Base-by-base conservation (phyloP, 2,888 invertebrate species). In the Mactromeris polynyma region DNA sequence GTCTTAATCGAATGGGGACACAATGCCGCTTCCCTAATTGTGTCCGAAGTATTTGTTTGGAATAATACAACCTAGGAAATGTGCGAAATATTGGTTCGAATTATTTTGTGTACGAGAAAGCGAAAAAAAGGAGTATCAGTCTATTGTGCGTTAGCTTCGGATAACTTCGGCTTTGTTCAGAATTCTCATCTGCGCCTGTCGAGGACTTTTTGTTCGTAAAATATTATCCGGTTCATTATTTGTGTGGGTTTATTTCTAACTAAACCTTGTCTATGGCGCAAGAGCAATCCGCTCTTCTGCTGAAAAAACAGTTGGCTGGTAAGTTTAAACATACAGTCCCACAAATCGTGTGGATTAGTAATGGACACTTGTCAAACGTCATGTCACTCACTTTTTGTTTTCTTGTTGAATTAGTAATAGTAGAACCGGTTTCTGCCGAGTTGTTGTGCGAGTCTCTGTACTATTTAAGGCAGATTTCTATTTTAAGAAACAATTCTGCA, bases 241-340 rank as follows among this genome's bases (percentile, higher is more conserved):
- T 83, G 87, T 81, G 38, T n/a, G 69, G 40, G 31, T 42, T n/a
- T 26, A 26, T 21, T 58, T 51, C 26, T 51, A 42, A 81, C 78
- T 73, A 54, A 36, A 33, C 17, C 33, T 85, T 87, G 89, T 90
- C 88, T 84, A 95, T 95, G 95, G 95, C 95, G 92, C 89, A 90
- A 81, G 94, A 95, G 83, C 94, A 94, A 87, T 94, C 95, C 69
- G 93, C 95, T 73, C 93, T 96, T 69, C 92, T 96, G 85, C 94
- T 95, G 78, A 93, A 92, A 80, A 94, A 93, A 93, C 95, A 96
- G 86, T 93, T 96, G 19, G 93, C 93, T 89, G 95, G 95, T 96
- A 89, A 91, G 90, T 87, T n/a, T 33, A 14, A 3, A 2, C 2
- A 17, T 19, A 69, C 17, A 33, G n/a, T 1, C 36, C 36, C 31